These are phyloP conservation scores for Aplysina aerophoba DNA, from an alignment of 37 sponge, comb jelly and placozoan genomes.

Conservation along the genomic window DNA sequence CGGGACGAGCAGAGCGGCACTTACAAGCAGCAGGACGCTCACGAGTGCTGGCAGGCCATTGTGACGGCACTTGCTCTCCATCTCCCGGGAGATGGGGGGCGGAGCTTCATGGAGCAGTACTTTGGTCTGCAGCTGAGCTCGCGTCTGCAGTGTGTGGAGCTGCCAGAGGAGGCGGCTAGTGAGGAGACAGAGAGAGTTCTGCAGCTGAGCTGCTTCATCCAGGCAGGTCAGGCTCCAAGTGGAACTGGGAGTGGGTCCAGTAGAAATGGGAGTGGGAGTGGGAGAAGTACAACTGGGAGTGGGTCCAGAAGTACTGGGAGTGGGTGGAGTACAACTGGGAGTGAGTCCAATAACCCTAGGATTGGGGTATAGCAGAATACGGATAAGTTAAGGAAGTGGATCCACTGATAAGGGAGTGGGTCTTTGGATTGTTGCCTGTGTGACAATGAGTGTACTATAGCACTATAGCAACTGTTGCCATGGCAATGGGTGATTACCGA, in stretches of 20 bases:
- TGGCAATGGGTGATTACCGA: too few relatives aligned
- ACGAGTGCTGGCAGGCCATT: constrained; percentile 93
- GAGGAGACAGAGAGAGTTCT: constrained; percentile 65
- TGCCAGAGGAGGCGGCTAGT: constrained; percentile 68
- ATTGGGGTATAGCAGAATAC: too few relatives aligned
- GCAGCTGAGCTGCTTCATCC: constrained; percentile 90
- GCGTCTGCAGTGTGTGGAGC: constrained; percentile 80
- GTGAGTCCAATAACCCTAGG: too few relatives aligned
- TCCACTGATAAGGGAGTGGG: too few relatives aligned
- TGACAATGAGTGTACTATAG: not conserved
- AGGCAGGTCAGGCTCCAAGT: constrained; percentile 44
- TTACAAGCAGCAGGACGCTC: constrained; percentile 96
- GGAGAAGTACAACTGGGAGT: not conserved
- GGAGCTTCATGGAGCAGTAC: constrained; percentile 74
- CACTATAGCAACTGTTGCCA: too few relatives aligned
- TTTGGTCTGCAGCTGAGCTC: constrained; percentile 50
- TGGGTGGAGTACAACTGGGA: too few relatives aligned
- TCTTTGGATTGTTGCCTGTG: not conserved
- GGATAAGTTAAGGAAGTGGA: too few relatives aligned
- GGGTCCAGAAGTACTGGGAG: not conserved
- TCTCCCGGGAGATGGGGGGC: constrained; percentile 34
- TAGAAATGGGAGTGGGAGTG: not conserved
- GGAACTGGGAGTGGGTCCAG: not conserved
- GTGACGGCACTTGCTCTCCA: constrained; percentile 42
- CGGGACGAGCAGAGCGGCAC: constrained; percentile 76